phyloP scores from a whole-genome alignment of 1,140 invertebrate genomes.

The Hycleus phaleratus region DNA sequence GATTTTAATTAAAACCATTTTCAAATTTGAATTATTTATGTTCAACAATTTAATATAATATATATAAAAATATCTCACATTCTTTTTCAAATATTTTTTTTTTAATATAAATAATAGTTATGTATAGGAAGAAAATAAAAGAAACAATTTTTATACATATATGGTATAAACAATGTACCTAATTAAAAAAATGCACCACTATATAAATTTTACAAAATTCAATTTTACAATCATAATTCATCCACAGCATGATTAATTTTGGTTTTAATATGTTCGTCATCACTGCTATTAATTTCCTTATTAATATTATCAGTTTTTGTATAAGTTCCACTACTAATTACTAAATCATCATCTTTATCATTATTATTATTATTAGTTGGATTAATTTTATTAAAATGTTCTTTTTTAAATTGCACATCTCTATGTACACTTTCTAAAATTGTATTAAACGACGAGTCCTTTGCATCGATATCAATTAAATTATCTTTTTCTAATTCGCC shows the following conservation, averaged over 20 bases:
- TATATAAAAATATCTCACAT: constrained; percentile 10
- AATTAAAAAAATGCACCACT: constrained; percentile 1
- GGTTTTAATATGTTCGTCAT: constrained; percentile 11
- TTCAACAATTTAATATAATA: constrained; percentile 13
- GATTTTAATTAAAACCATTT: no score
- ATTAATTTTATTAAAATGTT: constrained; percentile 1
- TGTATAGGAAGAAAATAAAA: constrained; percentile 8
- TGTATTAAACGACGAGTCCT: constrained; percentile 2
- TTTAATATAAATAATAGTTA: constrained; percentile 9
- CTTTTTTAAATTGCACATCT: constrained; percentile 7
- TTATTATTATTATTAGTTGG: background rate
- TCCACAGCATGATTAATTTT: constrained; percentile 10
- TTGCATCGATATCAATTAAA: background rate
- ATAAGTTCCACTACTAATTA: background rate
- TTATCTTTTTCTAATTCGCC: constrained; percentile 2
- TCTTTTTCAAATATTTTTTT: constrained; percentile 4
- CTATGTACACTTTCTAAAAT: constrained; percentile 6
- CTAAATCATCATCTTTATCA: constrained; percentile 1
- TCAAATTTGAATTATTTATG: background rate
- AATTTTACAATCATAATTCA: constrained; percentile 11
- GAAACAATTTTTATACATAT: background rate
- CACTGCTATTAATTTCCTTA: constrained; percentile 12
- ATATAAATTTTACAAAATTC: background rate
- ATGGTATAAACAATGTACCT: constrained; percentile 3
- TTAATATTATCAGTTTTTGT: background rate